Conservation (phyloP, 2,113 vertebrate species). For the Entomyzon cyanotis region DNA sequence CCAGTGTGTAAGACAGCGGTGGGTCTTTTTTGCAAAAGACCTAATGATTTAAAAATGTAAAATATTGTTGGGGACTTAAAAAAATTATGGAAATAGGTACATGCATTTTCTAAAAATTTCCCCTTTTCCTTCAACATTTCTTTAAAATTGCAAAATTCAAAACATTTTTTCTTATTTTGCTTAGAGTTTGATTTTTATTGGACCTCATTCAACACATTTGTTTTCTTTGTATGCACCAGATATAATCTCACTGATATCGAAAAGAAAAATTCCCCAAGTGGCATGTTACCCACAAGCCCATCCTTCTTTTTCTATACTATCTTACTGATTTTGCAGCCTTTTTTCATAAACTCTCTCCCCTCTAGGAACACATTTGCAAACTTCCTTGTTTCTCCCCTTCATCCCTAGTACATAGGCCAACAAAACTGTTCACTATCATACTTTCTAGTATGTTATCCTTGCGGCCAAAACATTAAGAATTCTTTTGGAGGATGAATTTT, state of each 20-base stretch:
- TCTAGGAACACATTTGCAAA: not conserved
- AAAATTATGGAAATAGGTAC: conserved; percentile 1
- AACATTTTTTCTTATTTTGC: not conserved
- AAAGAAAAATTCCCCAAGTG: conserved; percentile 10
- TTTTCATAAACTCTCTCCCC: not conserved
- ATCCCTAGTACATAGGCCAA: not conserved
- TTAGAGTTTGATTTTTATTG: not conserved
- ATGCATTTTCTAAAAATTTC: not conserved
- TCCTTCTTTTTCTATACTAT: not conserved
- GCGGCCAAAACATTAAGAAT: not conserved
- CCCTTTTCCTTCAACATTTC: not conserved
- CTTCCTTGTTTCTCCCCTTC: not conserved
- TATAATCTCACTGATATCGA: not conserved
- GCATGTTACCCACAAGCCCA: not conserved
- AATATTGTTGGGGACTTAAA: not conserved
- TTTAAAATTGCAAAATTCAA: conserved; percentile 31
- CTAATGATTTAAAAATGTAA: not conserved
- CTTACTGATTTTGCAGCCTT: not conserved
- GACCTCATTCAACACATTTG: not conserved
- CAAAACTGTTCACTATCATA: not conserved
- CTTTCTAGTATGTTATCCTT: not conserved
- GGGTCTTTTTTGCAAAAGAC: not conserved
- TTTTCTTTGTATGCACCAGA: conserved; percentile 7
- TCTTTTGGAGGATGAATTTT: not conserved
- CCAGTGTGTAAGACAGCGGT: not conserved